Conservation (phyloP, 2,888 invertebrate genomes). For the Ormyrus labotus region DNA sequence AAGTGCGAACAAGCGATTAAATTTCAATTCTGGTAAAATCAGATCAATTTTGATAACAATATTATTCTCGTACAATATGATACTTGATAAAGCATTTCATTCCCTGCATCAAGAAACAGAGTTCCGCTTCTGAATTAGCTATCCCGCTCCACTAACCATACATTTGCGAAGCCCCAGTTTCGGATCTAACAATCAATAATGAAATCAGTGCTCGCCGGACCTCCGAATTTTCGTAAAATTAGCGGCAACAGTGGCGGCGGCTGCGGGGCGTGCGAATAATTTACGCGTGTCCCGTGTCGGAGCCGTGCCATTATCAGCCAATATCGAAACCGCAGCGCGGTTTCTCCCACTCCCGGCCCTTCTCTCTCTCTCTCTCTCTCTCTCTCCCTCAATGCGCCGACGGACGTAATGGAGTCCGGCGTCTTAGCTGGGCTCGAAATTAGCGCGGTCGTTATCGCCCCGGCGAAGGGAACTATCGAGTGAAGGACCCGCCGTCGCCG, state of each 20-base stretch:
- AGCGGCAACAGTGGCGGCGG: neutral
- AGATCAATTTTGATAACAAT: too few relatives aligned
- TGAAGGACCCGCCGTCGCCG: neutral
- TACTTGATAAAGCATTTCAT: too few relatives aligned
- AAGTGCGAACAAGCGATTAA: too few relatives aligned
- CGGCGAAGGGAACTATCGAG: slow-evolving; percentile 22
- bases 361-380: neutral
- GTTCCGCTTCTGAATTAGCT: too few relatives aligned
- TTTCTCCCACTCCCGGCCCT: neutral
- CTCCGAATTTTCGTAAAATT: neutral
- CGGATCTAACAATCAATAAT: too few relatives aligned
- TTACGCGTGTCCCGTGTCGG: slow-evolving; percentile 1
- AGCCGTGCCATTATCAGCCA: slow-evolving; percentile 14
- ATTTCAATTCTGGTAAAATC: too few relatives aligned
- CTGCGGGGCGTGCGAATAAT: neutral
- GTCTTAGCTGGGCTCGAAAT: slow-evolving; percentile 40
- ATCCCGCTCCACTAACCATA: too few relatives aligned
- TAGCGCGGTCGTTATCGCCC: slow-evolving; percentile 34
- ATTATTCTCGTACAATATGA: too few relatives aligned
- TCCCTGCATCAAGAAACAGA: too few relatives aligned
- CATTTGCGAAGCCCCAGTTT: too few relatives aligned
- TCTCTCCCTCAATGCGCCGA: neutral
- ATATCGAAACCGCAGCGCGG: slow-evolving; percentile 27
- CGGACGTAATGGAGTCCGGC: slow-evolving; percentile 20
- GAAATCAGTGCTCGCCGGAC: too few relatives aligned